Conservation (phyloP, 2,113 vertebrate genomes). For the Chascanopsetta lugubris region DNA sequence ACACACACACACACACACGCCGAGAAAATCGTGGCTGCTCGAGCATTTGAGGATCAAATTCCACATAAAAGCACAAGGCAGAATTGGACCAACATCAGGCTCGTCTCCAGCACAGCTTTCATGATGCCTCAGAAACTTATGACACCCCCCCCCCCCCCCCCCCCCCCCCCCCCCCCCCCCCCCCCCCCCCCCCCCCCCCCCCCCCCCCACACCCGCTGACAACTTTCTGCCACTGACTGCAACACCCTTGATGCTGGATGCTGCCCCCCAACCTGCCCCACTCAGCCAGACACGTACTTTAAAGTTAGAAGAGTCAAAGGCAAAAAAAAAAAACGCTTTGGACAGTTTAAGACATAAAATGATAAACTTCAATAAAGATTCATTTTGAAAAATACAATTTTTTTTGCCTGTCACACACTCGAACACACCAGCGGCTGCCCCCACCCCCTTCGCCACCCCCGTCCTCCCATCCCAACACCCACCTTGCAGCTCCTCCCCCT, state of each 20-base stretch:
- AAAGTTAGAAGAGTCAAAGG: slow-evolving; percentile 54
- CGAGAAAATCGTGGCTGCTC: slow-evolving; percentile 4
- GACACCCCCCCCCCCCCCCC: slow-evolving; percentile 4
- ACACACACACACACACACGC: neutral
- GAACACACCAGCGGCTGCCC: slow-evolving; percentile 50
- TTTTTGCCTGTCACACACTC: slow-evolving; percentile 55
- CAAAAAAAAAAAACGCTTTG: slow-evolving; percentile 26
- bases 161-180: too few relatives aligned
- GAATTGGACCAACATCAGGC: neutral
- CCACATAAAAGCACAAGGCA: slow-evolving; percentile 4
- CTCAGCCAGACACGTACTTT: slow-evolving; percentile 36
- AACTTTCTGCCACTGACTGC: slow-evolving; percentile 33
- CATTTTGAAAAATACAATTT: slow-evolving; percentile 65
- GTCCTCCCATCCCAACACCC: slow-evolving; percentile 38
- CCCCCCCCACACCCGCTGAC: neutral
- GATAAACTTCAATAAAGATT: slow-evolving; percentile 36
- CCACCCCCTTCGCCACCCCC: slow-evolving; percentile 25
- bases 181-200: neutral
- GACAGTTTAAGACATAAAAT: slow-evolving; percentile 18
- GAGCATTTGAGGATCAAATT: slow-evolving; percentile 14
- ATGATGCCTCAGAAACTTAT: slow-evolving; percentile 28
- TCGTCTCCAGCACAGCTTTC: slow-evolving; percentile 9
- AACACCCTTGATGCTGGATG: slow-evolving; percentile 33
- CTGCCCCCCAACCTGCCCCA: slow-evolving; percentile 34
- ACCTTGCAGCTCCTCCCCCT: slow-evolving; percentile 72